A percentile compares a stretch with the other conserved stretches of the same genome.
These are phyloP conservation scores for Cheilosia soror DNA, from an alignment of 2,888 invertebrate species.

Conservation along the genomic window DNA sequence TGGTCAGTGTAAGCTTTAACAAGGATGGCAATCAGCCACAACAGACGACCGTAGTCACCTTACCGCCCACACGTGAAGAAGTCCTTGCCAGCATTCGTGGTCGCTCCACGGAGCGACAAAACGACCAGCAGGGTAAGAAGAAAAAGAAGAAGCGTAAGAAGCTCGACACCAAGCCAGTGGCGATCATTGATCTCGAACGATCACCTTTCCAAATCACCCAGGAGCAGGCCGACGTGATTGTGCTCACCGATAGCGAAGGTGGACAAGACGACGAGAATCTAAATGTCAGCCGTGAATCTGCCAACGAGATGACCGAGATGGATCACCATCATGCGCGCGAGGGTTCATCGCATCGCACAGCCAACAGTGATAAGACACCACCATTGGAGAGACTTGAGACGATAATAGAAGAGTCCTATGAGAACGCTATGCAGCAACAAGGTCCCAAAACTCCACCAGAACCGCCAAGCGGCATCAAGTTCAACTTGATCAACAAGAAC, in stretches of 20 bases:
- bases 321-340: conserved; percentile 63
- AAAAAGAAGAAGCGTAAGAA: conserved; percentile 85
- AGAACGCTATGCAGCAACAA: conserved; percentile 83
- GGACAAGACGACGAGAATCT: conserved; percentile 81
- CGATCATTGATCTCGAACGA: conserved; percentile 93
- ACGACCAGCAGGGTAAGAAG: conserved; percentile 76
- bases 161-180: conserved; percentile 87
- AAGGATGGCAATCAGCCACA: conserved; percentile 85
- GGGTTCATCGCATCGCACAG: conserved; percentile 77
- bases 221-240: conserved; percentile 91
- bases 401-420: conserved; percentile 82
- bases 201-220: conserved; percentile 94
- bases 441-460: conserved; percentile 92
- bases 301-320: conserved; percentile 72
- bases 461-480: conserved; percentile 86
- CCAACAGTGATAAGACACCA: conserved; percentile 79
- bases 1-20: conserved; percentile 96
- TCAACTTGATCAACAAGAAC: conserved; percentile 85
- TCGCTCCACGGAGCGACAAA: conserved; percentile 78
- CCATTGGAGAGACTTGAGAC: conserved; percentile 79
- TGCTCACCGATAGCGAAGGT: conserved; percentile 92
- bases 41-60: conserved; percentile 83
- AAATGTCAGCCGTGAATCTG: conserved; percentile 77
- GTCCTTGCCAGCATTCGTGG: conserved; percentile 79
- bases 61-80: conserved; percentile 82